Evolutionary conservation across 1,140 invertebrate species (phyloP).

Genomic region (Maconellicoccus hirsutus): DNA sequence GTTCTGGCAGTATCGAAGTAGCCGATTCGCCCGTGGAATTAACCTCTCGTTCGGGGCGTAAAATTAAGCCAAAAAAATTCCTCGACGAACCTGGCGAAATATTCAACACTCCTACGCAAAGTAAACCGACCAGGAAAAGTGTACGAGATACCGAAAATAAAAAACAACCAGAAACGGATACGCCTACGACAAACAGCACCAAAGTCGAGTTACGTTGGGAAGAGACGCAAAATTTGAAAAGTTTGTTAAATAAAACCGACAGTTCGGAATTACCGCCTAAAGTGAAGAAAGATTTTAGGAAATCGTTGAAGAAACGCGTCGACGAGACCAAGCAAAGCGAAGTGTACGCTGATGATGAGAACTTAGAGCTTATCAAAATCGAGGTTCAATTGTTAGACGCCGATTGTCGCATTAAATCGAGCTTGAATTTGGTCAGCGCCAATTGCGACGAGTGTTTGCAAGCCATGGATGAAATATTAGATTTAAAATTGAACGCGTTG

Average conservation of each 20-base stretch:
- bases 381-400: constrained; percentile 59
- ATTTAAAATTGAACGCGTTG: constrained; percentile 54
- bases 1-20: not conserved
- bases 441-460: constrained; percentile 49
- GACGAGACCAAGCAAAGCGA: constrained; percentile 8
- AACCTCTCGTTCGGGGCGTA: constrained; percentile 58
- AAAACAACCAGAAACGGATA: not conserved
- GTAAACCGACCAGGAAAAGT: not conserved
- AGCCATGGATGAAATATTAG: constrained; percentile 46
- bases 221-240: not conserved
- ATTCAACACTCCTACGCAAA: not conserved
- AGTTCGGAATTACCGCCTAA: constrained; percentile 36
- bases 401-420: constrained; percentile 59
- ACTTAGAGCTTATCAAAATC: constrained; percentile 33
- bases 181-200: not conserved
- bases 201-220: constrained; percentile 14
- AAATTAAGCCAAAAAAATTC: constrained; percentile 53
- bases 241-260: not conserved
- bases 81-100: constrained; percentile 24
- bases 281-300: constrained; percentile 32
- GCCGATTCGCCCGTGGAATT: constrained; percentile 36
- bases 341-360: not conserved
- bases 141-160: not conserved
- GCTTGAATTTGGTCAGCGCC: constrained; percentile 48
- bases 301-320: constrained; percentile 34